phyloP scores from a whole-genome alignment of 2,888 invertebrate genomes.

The Beris morrisii region DNA sequence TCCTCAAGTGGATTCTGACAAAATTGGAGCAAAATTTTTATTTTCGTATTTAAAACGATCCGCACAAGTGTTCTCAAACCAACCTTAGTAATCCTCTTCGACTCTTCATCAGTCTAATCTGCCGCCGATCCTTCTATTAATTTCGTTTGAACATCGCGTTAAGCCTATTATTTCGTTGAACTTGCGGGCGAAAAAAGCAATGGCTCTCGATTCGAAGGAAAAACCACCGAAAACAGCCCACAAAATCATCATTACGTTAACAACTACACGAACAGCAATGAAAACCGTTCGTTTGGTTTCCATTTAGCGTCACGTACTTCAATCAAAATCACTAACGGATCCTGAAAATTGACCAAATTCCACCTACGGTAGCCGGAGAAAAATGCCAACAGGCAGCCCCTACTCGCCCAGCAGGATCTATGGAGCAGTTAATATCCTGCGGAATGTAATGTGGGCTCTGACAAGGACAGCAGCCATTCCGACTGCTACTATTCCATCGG shows the following conservation, averaged over 20 bases:
- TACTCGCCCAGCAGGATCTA: slow-evolving; percentile 23
- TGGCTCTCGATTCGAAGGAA: slow-evolving; percentile 24
- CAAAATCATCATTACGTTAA: slow-evolving; percentile 36
- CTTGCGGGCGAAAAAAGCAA: not conserved
- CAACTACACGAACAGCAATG: slow-evolving; percentile 21
- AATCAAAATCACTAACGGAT: slow-evolving; percentile 36
- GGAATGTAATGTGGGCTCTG: slow-evolving; percentile 41
- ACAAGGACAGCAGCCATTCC: slow-evolving; percentile 30
- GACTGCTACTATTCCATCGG: not conserved
- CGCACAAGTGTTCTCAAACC: too few relatives aligned
- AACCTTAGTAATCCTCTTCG: too few relatives aligned
- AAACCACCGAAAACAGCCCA: slow-evolving; percentile 37
- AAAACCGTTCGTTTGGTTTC: slow-evolving; percentile 22
- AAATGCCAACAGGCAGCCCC: slow-evolving; percentile 10
- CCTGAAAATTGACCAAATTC: slow-evolving; percentile 37
- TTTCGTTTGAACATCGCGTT: too few relatives aligned
- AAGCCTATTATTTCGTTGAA: not conserved
- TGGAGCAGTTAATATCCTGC: slow-evolving; percentile 41
- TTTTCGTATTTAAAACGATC: too few relatives aligned
- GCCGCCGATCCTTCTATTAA: too few relatives aligned
- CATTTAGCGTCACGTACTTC: slow-evolving; percentile 34
- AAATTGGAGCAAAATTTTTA: too few relatives aligned
- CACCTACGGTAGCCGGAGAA: slow-evolving; percentile 14
- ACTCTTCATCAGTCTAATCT: too few relatives aligned
- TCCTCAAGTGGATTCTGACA: too few relatives aligned